Conservation (phyloP, 2,797 vertebrate species). For the Danio aesculapii region DNA sequence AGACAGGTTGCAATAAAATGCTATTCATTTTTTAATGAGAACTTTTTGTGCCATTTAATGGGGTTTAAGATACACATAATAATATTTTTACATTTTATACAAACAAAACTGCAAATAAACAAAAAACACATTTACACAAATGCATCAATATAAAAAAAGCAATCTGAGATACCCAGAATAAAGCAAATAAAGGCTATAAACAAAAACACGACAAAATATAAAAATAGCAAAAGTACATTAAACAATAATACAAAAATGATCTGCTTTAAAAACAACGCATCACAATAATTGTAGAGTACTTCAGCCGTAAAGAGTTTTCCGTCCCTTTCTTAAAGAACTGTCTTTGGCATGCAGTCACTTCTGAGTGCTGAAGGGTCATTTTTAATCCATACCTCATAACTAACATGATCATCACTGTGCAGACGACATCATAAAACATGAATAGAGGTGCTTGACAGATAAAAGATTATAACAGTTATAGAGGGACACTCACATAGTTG, state of each 20-base stretch:
- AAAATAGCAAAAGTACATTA: background rate
- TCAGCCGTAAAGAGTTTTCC: background rate
- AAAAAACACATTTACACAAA: background rate
- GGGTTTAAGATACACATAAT: background rate
- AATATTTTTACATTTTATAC: background rate
- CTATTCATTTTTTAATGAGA: background rate
- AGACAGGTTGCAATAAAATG: background rate
- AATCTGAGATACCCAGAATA: slow-evolving; percentile 40
- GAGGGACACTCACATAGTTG: background rate
- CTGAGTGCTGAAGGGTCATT: background rate
- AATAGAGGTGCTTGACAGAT: background rate
- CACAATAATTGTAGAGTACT: background rate
- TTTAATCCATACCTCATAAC: background rate
- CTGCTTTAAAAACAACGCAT: background rate
- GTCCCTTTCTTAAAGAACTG: background rate
- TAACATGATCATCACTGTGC: background rate
- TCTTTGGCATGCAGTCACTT: too few relatives aligned
- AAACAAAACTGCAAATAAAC: background rate
- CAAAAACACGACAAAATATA: background rate
- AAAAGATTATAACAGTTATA: background rate
- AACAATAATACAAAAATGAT: background rate
- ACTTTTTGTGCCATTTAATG: background rate
- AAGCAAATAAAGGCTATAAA: background rate
- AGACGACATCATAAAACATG: background rate
- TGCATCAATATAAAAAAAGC: background rate